Base-by-base conservation (phyloP, 2,797 vertebrate species). In the Acrossocheilus wenchowensis region DNA sequence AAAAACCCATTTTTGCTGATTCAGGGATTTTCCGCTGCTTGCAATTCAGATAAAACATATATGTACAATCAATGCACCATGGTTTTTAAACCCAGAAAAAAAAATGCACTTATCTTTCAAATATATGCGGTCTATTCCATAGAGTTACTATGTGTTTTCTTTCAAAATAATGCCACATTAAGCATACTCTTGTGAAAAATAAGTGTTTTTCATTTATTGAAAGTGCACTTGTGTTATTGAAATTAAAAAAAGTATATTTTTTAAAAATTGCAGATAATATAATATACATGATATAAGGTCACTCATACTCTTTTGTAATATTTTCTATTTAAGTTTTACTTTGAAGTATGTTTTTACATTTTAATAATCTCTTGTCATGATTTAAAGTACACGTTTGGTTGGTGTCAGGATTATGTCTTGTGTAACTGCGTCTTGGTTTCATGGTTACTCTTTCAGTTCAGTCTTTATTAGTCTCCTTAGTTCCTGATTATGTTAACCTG, bases 1-100 rank as follows among this genome's bases (percentile, higher is more conserved):
- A n/a, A 62, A 48, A 10, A 12, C 50, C 3, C 1, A 43, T 62
- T 80, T 82, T 77, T 81, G 74, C 74, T 85, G 87, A 82, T 43
- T 50, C 34, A 36, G 64, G 15, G 11, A 64, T 78, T 78, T 78
- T 43, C n/a, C 2, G 2, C 15, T 43, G n/a, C 36, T 43, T 82
- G 66, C 23, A 71, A 6, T 57, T 82, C 48, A 26, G 43, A 60
- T 10, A 23, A 77, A 77, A 52, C 9, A 36, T 34, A 34, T 6
- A 68, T 34, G 1, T 36, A 36, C 48, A 7, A 11, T 80, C 41
- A 72, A 64, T 30, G 4, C 12, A 79, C 54, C 12, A 34, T 66
- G 15, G 26, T n/a, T 60, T 82, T 82, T 39, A 41, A 54, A 54
- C 30, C 10, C 43, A n/a, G 30, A 52, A 71, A 11, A 68, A 50